phyloP scores from a whole-genome alignment of 2,797 vertebrate species.

The Decapterus maruadsi region DNA sequence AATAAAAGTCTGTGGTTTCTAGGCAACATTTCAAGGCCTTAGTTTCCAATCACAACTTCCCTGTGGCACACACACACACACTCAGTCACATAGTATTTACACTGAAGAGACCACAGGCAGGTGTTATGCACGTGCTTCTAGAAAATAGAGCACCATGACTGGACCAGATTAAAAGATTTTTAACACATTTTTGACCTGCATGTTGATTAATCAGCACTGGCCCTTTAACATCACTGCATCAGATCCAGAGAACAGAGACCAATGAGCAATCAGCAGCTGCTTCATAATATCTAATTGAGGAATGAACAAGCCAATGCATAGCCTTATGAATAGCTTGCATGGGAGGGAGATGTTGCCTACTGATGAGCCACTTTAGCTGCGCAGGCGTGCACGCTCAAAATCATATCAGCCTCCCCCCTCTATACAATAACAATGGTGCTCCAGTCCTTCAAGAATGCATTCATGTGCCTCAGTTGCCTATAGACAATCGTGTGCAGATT shows the following conservation, averaged over 20 bases:
- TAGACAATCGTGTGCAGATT: not conserved
- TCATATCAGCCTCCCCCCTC: slow-evolving; percentile 25
- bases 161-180: not conserved
- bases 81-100: not conserved
- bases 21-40: not conserved
- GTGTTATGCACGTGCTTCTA: not conserved
- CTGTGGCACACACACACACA: too few relatives aligned
- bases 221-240: not conserved
- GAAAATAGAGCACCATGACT: not conserved
- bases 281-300: not conserved
- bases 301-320: slow-evolving; percentile 3
- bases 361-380: slow-evolving; percentile 47
- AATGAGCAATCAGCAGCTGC: not conserved
- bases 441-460: not conserved
- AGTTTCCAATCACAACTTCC: not conserved
- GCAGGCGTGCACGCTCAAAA: slow-evolving; percentile 61
- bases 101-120: not conserved
- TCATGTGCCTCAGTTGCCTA: not conserved
- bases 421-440: slow-evolving; percentile 43
- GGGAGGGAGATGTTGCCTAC: slow-evolving; percentile 33
- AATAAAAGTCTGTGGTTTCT: not conserved
- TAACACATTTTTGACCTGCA: not conserved
- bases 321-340: slow-evolving; percentile 38
- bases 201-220: not conserved
- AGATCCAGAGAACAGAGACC: not conserved